Evolutionary conservation across 2,113 vertebrate species (phyloP), one percentile per base, ranked within the genome.

Genomic region (Ochotona princeps): DNA sequence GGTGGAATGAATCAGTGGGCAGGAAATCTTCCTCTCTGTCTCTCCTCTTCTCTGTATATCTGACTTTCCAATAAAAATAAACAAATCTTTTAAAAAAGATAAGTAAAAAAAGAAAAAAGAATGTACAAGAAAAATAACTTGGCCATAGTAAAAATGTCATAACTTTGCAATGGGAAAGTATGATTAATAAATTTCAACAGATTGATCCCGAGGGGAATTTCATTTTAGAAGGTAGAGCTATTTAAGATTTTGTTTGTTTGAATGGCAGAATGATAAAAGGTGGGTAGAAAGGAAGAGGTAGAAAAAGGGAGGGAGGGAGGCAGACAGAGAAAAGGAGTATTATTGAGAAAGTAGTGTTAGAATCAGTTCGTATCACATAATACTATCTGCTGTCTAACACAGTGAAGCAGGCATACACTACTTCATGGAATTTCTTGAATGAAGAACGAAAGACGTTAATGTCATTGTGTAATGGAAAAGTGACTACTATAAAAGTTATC

Each of bases 401-500:
- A 82, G 82, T 70, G 51, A 81, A 86, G 83, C 85, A 23, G 35
- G 70, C 1, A 21, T 88, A 17, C 25, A 7, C 18, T 83, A 54
- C 57, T 63, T 91, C 38, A 38, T 91, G 30, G 4, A 20, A 79
- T 47, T 83, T 78, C 5, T 83, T 83, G 49, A 28, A 15, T 78
- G 21, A 91, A 38, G 7, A 49, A 90, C 63, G 30, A 12, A 63
- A 91, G 88, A 20, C 73, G 70, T 82, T n/a, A 25, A 69, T 74
- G 75, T 67, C 26, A 82, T 85, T 83, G 57, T 88, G 8, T 94
- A 28, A 89, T 78, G 49, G 25, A 84, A 93, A 69, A 92, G 57
- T 32, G 72, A 85, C 8, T 7, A 28, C 67, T 32, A 23, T 83
- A 28, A 89, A 66, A 72, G 72, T 72, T 67, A 76, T 75, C 91